Base-by-base conservation (phyloP, 1,140 invertebrate species). In the Megalopta genalis region DNA sequence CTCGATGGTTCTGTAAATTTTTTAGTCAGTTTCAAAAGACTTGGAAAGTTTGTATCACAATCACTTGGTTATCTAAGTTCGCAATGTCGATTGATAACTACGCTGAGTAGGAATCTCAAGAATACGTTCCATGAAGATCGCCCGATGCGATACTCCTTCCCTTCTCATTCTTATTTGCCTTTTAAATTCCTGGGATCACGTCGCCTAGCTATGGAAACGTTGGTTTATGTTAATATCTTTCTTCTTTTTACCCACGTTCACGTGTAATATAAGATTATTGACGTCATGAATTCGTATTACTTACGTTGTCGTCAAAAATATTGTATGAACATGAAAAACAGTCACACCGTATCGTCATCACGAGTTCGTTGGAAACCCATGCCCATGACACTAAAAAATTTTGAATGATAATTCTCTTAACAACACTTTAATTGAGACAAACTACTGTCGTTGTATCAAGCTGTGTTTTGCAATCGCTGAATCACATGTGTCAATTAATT, bases 141-240 rank as follows among this genome's bases (percentile, higher is more conserved):
- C 0, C 4, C 37, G n/a, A 52, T 27, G 3, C 27, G 18, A 39
- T 63, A 27, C 18, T 72, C 18, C 37, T 65, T 57, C 32, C 39
- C 14, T 49, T 72, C 18, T 18, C 52, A 72, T 71, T 8, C 60
- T 54, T 70, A 78, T 78, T 78, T 72, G 76, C 49, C 21, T 78
- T 78, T 72, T 16, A 78, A 78, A 78, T 72, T 64, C 25, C 0
- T 9, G 18, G 37, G 18, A 64, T 16, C 27, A 62, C 0, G 12
- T 14, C 46, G 2, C 14, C 14, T 27, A 52, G 37, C 6, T 18
- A 7, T n/a, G 49, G 25, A 72, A 54, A 32, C 8, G 42, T 74
- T 63, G 14, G 2, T 63, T 64, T 64, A 60, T 62, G 16, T 63
- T 77, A 71, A 71, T 65, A 42, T 72, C 18, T 5, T 18, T 21